phyloP scores from a whole-genome alignment of 92 coral and sea anemone genomes.

The Phenganax subtilis region DNA sequence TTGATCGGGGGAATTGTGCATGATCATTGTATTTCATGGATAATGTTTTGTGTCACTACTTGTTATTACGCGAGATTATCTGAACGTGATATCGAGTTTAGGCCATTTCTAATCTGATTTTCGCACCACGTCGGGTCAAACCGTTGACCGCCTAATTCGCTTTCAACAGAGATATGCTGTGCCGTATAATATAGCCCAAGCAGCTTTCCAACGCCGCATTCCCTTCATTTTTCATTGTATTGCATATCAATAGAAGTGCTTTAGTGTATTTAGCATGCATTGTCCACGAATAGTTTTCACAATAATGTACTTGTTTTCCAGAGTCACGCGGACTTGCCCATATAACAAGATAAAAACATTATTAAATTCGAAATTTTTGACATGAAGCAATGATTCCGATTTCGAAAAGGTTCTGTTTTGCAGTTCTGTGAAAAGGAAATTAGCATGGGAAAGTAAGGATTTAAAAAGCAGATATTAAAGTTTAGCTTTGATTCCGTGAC shows the following conservation, averaged over 20 bases:
- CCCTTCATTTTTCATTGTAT: neutral
- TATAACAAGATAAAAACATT: neutral
- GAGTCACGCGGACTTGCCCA: slow-evolving; percentile 3
- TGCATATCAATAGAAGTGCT: neutral
- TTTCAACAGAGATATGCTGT: neutral
- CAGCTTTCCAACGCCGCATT: neutral
- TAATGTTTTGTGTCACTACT: slow-evolving; percentile 38
- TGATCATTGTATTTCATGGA: neutral
- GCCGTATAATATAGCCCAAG: neutral
- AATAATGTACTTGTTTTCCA: neutral
- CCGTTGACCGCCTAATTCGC: slow-evolving; percentile 30
- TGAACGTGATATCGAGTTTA: slow-evolving; percentile 11
- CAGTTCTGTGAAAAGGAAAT: neutral
- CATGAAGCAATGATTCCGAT: neutral
- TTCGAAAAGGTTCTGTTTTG: neutral
- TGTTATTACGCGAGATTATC: slow-evolving; percentile 40
- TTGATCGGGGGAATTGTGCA: neutral
- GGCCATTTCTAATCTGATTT: slow-evolving; percentile 31
- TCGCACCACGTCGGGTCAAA: slow-evolving; percentile 39
- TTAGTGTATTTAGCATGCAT: slow-evolving; percentile 21
- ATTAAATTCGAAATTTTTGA: slow-evolving; percentile 5
- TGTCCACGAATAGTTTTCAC: neutral
- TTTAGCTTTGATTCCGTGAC: neutral
- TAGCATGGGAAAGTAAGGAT: neutral
- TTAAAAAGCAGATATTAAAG: neutral